phyloP scores from a whole-genome alignment of 2,113 vertebrate genomes.

The Hucho hucho region DNA sequence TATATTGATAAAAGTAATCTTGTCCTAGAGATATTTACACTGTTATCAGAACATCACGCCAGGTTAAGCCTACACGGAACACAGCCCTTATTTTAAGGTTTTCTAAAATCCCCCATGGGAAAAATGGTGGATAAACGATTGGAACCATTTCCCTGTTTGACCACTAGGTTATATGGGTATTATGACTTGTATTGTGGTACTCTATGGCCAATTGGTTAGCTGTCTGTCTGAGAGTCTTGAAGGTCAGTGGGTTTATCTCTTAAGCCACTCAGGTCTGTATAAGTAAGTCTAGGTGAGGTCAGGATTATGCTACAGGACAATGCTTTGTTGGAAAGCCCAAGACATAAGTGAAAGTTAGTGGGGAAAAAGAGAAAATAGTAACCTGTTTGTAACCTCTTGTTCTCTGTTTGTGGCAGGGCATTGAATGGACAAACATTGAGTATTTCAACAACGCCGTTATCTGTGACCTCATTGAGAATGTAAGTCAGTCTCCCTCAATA shows the following conservation, averaged over 20 bases:
- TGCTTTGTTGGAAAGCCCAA: neutral
- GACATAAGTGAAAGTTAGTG: neutral
- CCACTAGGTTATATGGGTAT: too few species aligned
- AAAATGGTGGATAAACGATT: too few species aligned
- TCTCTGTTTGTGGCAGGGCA: conserved; percentile 77
- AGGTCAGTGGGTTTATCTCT: neutral
- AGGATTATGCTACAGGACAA: neutral
- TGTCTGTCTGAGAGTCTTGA: neutral
- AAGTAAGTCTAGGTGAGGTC: neutral
- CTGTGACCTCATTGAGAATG: conserved; percentile 98
- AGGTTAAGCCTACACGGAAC: too few species aligned
- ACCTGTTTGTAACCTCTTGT: conserved; percentile 25
- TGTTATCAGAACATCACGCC: too few species aligned
- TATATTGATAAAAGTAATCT: too few species aligned
- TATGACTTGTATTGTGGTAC: neutral
- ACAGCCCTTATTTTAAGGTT: too few species aligned
- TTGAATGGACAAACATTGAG: conserved; percentile 98
- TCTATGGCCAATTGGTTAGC: neutral
- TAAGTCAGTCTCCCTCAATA: conserved; percentile 73
- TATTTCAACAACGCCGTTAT: conserved; percentile 99
- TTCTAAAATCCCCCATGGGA: too few species aligned
- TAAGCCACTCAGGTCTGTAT: conserved; percentile 15
- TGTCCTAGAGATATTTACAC: too few species aligned
- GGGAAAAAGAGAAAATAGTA: conserved; percentile 7
- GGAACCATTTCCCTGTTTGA: too few species aligned